Evolutionary conservation across 2,113 vertebrate genomes (phyloP).

Genomic region (Burhinus bistriatus): DNA sequence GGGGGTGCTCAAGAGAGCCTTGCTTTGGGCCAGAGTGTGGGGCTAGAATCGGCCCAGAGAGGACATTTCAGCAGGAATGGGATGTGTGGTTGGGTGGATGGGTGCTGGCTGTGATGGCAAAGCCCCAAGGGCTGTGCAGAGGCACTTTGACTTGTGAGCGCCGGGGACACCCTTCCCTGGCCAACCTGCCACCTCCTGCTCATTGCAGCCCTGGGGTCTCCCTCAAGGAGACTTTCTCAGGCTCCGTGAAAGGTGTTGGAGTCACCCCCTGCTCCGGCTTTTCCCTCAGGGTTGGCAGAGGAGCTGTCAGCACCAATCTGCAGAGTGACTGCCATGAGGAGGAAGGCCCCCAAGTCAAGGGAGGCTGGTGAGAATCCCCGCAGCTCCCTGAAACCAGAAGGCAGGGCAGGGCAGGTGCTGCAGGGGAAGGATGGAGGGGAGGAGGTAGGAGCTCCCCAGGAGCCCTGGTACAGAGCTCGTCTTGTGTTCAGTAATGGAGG

Average conservation of each 20-base stretch:
- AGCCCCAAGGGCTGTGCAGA: background rate
- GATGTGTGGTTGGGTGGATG: no score
- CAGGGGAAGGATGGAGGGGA: no score
- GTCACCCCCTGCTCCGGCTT: background rate
- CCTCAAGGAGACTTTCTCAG: background rate
- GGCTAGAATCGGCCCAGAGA: fast-evolving
- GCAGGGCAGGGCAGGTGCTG: no score
- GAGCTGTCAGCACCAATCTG: background rate
- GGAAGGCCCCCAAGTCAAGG: background rate
- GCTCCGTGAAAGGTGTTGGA: background rate
- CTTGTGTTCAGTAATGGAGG: no score
- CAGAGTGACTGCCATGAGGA: background rate
- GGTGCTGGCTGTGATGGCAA: fast-evolving
- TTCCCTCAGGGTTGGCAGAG: background rate
- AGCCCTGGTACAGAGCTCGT: no score
- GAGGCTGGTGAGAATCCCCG: no score
- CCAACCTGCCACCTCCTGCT: background rate
- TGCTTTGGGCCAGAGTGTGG: background rate
- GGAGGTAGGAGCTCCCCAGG: no score
- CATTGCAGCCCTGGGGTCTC: background rate
- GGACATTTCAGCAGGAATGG: background rate
- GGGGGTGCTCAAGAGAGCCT: background rate
- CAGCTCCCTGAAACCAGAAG: no score
- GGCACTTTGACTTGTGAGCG: background rate
- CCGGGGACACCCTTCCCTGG: background rate